Base-by-base conservation (phyloP, 2,797 vertebrate genomes). In the Cygnus olor region DNA sequence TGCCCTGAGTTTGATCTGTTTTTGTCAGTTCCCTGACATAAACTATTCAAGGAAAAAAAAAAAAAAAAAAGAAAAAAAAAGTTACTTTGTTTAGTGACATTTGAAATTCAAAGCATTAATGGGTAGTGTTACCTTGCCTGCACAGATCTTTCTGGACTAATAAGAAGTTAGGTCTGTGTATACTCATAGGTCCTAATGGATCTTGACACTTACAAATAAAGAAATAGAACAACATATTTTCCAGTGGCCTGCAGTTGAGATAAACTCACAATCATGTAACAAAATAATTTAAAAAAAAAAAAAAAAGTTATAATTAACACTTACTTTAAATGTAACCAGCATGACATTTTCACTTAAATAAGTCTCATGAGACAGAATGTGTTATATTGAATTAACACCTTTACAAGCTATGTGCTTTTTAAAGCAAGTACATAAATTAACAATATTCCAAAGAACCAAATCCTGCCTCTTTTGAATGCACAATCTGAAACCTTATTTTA, bases 321-420 rank as follows among this genome's bases (percentile, higher is more conserved):
- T 82, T 89, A 57, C 76, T 95, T 96, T 91, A 87, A 96, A 94
- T 76, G 69, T 85, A 95, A 77, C 71, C 65, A 91, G 53, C 40
- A 74, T 87, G 96, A 95, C 93, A 94, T 96, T 96, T 95, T 93
- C 82, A 79, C 58, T 96, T 91, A 92, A 95, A 90, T 91, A 95
- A 89, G 91, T 93, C 84, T 92, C 80, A 93, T 80, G 74, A 95
- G 85, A 88, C 83, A 90, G 91, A 83, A 96, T 87, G 94, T 91
- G 91, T 83, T 95, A 95, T 68, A 66, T 85, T 94, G 90, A 95
- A 94, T 94, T 95, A 96, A 92, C 95, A 96, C 94, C 89, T 93
- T 95, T 92, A 80, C 78, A 93, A 24, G 65, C 80, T 93, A 88
- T 73, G 63, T 85, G 77, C 82, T 96, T 96, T 96, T 97, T 95